A percentile compares a stretch with the other conserved stretches of the same genome.
Evolutionary conservation across 2,888 invertebrate genomes (phyloP).

Genomic region (Synanthedon vespiformis): DNA sequence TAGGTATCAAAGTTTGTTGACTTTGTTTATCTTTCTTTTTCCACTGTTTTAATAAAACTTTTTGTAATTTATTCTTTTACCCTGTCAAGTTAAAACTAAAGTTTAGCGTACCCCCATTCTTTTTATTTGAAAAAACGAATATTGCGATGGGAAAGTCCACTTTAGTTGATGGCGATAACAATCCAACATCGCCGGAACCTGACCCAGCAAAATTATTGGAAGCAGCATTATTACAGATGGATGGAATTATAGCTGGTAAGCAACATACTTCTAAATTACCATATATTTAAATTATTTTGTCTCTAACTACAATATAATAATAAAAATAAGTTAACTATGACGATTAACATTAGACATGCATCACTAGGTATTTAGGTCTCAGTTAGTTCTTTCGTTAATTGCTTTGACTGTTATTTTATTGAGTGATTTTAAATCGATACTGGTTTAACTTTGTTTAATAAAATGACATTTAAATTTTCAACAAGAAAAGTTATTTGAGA

Average conservation of each 20-base stretch:
- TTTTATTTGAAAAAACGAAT: not conserved
- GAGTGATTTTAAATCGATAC: too few species aligned
- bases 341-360: constrained; percentile 15
- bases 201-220: constrained; percentile 89
- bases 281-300: not conserved
- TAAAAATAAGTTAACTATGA: not conserved
- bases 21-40: too few species aligned
- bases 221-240: constrained; percentile 89
- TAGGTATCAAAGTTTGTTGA: too few species aligned
- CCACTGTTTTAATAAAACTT: too few species aligned
- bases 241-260: constrained; percentile 86
- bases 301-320: not conserved
- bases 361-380: constrained; percentile 30
- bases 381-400: constrained; percentile 11
- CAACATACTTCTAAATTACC: constrained; percentile 1
- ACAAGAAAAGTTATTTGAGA: too few species aligned
- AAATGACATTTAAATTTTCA: too few species aligned
- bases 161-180: constrained; percentile 62
- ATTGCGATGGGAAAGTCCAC: constrained; percentile 58
- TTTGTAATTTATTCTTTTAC: too few species aligned
- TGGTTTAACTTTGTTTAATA: too few species aligned
- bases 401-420: not conserved
- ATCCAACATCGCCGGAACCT: constrained; percentile 47
- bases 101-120: not conserved
- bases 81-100: too few species aligned